These are phyloP conservation scores for Piprites chloris DNA, from an alignment of 2,113 vertebrate genomes.

Conservation along the genomic window DNA sequence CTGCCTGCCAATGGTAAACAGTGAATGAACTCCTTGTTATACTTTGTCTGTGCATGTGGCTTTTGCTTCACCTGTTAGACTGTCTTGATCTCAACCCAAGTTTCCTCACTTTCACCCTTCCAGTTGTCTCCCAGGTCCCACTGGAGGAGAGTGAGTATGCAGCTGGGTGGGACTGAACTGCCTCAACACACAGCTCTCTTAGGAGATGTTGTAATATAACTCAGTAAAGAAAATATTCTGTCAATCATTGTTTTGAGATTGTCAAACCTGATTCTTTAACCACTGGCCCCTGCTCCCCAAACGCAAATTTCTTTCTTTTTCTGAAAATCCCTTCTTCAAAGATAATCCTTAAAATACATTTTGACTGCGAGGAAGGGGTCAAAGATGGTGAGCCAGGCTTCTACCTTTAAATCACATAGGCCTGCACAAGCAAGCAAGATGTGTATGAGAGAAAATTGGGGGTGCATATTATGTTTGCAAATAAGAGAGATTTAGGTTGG, in stretches of 20 bases:
- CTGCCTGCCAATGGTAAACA: neutral
- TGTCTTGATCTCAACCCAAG: neutral
- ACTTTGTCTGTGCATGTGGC: rapidly evolving
- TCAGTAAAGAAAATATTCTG: neutral
- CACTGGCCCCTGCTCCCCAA: neutral
- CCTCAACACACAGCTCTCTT: neutral
- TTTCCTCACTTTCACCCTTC: neutral
- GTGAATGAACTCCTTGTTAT: neutral
- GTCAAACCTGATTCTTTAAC: neutral
- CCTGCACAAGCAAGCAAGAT: neutral
- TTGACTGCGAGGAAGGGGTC: neutral
- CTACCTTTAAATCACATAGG: neutral
- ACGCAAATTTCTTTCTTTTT: neutral
- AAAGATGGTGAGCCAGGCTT: neutral
- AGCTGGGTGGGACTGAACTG: neutral
- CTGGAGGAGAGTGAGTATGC: rapidly evolving
- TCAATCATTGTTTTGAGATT: neutral
- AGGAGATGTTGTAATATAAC: neutral
- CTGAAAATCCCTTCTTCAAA: neutral
- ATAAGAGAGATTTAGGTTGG: neutral
- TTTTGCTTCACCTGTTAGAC: neutral
- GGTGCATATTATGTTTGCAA: neutral
- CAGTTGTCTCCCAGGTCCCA: rapidly evolving
- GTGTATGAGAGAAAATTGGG: neutral
- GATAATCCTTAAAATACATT: neutral